Base-by-base conservation (phyloP, 2,113 vertebrate species). In the Nyctereutes procyonoides region DNA sequence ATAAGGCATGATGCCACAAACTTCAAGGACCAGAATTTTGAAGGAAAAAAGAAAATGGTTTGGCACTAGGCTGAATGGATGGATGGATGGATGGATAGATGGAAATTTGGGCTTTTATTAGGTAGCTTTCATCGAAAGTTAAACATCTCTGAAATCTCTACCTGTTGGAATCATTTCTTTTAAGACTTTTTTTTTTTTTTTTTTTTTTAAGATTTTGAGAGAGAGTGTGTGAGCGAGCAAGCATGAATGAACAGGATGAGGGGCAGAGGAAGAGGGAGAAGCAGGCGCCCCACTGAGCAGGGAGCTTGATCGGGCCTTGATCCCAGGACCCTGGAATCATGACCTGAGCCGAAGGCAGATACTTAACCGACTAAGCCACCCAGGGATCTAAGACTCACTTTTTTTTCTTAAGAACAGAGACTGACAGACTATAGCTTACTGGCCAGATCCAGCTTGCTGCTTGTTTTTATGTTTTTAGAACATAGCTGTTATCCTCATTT, bases 41-140 rank as follows among this genome's bases (percentile, higher is more conserved):
- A 62, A 88, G 71, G 71, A 32, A 32, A 74, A 20, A 74, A 69
- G 63, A 43, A 74, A 53, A 51, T 56, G 32, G 9, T 88, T 94
- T 94, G 81, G 48, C 65, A 95, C 28, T 51, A n/a, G 96, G 35
- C n/a, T 84, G 53, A 91, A 73, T 38, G 38, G 38, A 38, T 38
- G 38, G 30, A 76, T 8, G 84, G 90, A 85, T 43, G 38, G 51
- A 62, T 63, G 53, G 24, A 22, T 67, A 8, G 69, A 26, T 93
- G 53, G 92, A 88, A 89, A 91, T 11, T 22, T 76, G 48, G 0
- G 6, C 16, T 69, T 76, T 93, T 67, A 51, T 63, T 80, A 90
- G 53, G 74, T 14, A 80, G 62, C 24, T 93, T 65, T 95, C 67
- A 82, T 55, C 93, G 32, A 73, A 95, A 85, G 53, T 89, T 76